Evolutionary conservation across 2,797 vertebrate genomes (phyloP), one percentile per base, ranked within the genome.

Genomic region (Sebastes glaucus): DNA sequence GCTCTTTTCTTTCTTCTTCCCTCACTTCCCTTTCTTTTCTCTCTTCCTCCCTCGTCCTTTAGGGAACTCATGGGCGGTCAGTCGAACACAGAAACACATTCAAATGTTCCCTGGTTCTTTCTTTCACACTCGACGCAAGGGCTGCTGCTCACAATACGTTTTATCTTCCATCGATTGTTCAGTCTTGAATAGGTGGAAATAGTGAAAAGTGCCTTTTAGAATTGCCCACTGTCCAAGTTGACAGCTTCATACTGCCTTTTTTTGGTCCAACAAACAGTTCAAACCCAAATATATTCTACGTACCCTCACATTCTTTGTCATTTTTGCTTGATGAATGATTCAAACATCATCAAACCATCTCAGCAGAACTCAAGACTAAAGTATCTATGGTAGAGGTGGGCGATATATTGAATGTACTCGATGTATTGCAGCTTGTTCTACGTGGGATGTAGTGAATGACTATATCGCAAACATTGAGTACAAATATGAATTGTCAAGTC

Each of bases 1-100:
- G 76, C 80, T 65, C 74, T 57, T 32, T 73, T 33, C 64, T 63
- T 64, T n/a, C 74, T n/a, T 14, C 59, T 42, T 55, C n/a, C 49
- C 25, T 35, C 70, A 11, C 59, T 28, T 52, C 3, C 23, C 35
- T 70, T 70, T 70, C 56, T 46, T 65, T 38, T 56, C 78, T 55
- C 59, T 55, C 38, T 6, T 60, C 35, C 59, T 73, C 33, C 53
- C 23, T 69, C 25, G 2, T 68, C 61, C 18, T 77, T 78, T 16
- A 11, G 46, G 65, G 64, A 83, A 82, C 23, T 74, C 38, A 71
- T 35, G 55, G 52, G 69, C 13, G 22, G 69, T 35, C 60, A 52
- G 22, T 35, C 42, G 28, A 70, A 76, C 78, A 46, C 7, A 66
- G 59, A 74, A 23, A 74, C 9, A 20, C 32, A 74, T 35, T 55